These are phyloP conservation scores for Pipa parva DNA, from an alignment of 2,113 vertebrate genomes.

Conservation along the genomic window DNA sequence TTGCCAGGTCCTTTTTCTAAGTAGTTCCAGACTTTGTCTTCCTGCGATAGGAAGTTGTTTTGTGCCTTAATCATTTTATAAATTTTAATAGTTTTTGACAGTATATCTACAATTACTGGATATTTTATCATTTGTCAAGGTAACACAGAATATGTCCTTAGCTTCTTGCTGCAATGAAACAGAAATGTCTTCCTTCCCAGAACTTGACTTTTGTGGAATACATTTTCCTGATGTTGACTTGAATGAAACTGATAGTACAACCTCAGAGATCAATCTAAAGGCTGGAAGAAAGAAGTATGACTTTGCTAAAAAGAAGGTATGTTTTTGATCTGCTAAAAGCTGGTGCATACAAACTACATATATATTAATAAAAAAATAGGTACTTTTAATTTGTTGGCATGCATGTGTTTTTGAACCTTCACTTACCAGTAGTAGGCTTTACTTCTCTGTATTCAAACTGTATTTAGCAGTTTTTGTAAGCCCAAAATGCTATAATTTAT, in stretches of 20 bases:
- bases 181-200: conserved; percentile 3
- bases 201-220: conserved; percentile 44
- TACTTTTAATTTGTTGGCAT: too few species aligned
- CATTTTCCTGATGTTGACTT: conserved; percentile 62
- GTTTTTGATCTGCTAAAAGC: too few species aligned
- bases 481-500: too few species aligned
- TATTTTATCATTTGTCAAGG: not conserved
- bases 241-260: conserved; percentile 48
- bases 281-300: conserved; percentile 65
- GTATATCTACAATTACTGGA: not conserved
- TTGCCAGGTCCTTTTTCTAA: too few species aligned
- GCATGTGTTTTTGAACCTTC: too few species aligned
- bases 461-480: too few species aligned
- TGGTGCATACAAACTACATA: not conserved
- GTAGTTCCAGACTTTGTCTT: too few species aligned
- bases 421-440: too few species aligned
- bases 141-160: too few species aligned
- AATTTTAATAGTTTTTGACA: not conserved
- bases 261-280: conserved; percentile 54
- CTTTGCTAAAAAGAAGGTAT: conserved; percentile 76
- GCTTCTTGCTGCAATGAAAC: conserved; percentile 41
- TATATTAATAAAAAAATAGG: too few species aligned
- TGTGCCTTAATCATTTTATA: conserved; percentile 13
- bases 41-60: too few species aligned
- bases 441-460: too few species aligned